Evolutionary conservation across 1,140 invertebrate species (phyloP).

Genomic region (Nephotettix cincticeps): DNA sequence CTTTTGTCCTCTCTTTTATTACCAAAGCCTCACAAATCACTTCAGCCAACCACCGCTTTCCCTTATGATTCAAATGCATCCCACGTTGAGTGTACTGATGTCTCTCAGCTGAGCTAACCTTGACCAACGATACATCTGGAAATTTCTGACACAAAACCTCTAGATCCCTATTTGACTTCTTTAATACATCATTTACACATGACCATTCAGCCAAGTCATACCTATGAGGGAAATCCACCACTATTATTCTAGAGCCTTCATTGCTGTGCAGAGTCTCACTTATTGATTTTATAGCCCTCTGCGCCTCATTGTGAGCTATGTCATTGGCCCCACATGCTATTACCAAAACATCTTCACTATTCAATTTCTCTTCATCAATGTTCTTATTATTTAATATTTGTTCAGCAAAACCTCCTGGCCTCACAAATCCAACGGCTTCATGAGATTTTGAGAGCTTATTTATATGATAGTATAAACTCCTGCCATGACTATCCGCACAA

Average conservation of each 20-base stretch:
- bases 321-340: no score
- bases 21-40: neutral
- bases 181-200: conserved; percentile 4
- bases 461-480: neutral
- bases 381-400: no score
- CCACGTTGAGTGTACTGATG: neutral
- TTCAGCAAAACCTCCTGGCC: neutral
- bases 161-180: neutral
- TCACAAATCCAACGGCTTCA: neutral
- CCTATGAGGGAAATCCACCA: neutral
- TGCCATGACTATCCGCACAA: neutral
- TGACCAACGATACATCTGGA: neutral
- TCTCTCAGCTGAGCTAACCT: neutral
- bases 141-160: neutral
- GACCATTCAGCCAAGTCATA: neutral
- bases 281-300: neutral
- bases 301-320: no score
- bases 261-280: neutral
- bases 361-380: neutral
- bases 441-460: neutral
- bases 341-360: no score
- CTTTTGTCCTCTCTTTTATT: neutral
- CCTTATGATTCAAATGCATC: neutral
- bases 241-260: neutral
- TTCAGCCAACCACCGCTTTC: neutral